phyloP scores from a whole-genome alignment of 64 coral and sea anemone species.

The Dendronephthya gigantea region DNA sequence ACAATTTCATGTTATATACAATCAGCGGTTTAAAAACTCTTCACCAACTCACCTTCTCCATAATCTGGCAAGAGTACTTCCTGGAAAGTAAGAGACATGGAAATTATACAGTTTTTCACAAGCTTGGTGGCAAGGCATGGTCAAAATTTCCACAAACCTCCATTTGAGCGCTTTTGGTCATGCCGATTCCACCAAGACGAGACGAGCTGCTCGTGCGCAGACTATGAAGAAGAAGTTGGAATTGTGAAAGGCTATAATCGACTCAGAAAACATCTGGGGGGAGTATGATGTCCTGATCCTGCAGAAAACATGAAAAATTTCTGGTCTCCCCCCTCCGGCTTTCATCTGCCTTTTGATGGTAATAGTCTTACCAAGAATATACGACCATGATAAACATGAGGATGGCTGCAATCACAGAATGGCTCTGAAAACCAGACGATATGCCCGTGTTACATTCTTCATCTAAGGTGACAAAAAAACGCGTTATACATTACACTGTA shows the following conservation, averaged over 20 bases:
- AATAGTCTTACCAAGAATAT: slow-evolving; percentile 65
- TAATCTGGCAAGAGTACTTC: slow-evolving; percentile 79
- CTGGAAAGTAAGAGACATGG: slow-evolving; percentile 24
- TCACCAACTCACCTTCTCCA: slow-evolving; percentile 50
- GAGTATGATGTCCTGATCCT: too few species aligned
- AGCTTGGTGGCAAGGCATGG: background rate
- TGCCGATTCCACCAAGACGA: slow-evolving; percentile 53
- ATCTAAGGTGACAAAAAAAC: slow-evolving; percentile 25
- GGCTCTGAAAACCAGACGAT: slow-evolving; percentile 52
- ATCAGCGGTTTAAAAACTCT: too few species aligned
- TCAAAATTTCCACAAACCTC: slow-evolving; percentile 39
- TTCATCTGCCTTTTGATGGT: too few species aligned
- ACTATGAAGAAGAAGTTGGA: background rate
- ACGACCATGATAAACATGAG: slow-evolving; percentile 91
- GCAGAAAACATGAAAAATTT: too few species aligned
- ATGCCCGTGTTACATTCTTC: slow-evolving; percentile 55
- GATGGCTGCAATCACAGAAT: slow-evolving; percentile 69
- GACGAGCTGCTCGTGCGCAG: slow-evolving; percentile 63
- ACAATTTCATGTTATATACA: too few species aligned
- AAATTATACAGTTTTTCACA: background rate
- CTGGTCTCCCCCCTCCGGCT: too few species aligned
- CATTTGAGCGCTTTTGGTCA: slow-evolving; percentile 44
- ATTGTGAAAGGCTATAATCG: background rate
- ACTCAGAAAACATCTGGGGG: too few species aligned
- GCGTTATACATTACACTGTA: background rate